Evolutionary conservation across 2,888 invertebrate species (phyloP).

Genomic region (Ectemnius lituratus): DNA sequence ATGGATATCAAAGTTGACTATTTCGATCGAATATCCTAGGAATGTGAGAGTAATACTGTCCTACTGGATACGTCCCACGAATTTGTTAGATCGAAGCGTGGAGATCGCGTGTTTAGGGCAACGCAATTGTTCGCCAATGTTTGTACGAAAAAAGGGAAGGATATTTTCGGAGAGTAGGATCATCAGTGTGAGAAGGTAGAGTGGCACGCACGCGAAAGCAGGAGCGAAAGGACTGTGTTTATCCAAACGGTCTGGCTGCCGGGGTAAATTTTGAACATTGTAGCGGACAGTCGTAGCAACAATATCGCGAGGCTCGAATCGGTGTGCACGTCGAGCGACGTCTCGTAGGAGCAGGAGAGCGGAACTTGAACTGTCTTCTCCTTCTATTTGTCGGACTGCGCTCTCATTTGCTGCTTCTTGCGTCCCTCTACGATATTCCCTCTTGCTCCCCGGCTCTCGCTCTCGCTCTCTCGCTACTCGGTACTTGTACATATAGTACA

Average conservation of each 20-base stretch:
- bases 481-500: slow-evolving; percentile 9
- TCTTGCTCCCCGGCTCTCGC: slow-evolving; percentile 12
- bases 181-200: background rate
- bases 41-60: too few relatives aligned
- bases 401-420: slow-evolving; percentile 58
- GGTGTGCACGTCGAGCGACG: slow-evolving; percentile 38
- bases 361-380: slow-evolving; percentile 54
- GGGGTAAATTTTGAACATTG: slow-evolving; percentile 48
- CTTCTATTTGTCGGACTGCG: slow-evolving; percentile 57
- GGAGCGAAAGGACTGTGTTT: slow-evolving; percentile 26
- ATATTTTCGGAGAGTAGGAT: slow-evolving; percentile 1
- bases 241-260: slow-evolving; percentile 33
- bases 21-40: too few relatives aligned
- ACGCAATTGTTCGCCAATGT: background rate
- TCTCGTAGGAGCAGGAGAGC: slow-evolving; percentile 52
- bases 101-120: background rate
- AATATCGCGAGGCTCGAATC: slow-evolving; percentile 48
- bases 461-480: slow-evolving; percentile 15
- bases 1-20: too few relatives aligned
- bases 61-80: background rate
- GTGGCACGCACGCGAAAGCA: slow-evolving; percentile 11
- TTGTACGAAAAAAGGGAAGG: background rate
- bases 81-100: slow-evolving; percentile 5
- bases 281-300: slow-evolving; percentile 46
- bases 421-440: slow-evolving; percentile 41